Conservation (phyloP, 2,113 vertebrate genomes). For the Marcusenius ussheri region DNA sequence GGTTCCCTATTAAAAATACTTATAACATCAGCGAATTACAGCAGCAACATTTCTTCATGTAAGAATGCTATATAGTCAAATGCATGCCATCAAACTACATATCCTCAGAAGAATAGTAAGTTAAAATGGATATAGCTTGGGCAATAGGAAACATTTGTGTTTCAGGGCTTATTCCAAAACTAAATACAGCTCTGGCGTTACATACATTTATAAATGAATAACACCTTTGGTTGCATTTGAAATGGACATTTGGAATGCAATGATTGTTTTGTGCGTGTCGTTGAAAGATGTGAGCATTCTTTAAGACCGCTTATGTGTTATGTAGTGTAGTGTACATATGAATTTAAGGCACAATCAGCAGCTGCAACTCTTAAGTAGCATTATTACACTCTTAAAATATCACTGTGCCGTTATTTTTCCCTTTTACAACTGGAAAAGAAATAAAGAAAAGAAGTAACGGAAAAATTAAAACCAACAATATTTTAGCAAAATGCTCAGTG, state of each 20-base stretch:
- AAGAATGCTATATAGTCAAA: neutral
- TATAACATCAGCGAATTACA: neutral
- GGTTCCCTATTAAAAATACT: neutral
- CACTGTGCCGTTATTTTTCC: neutral
- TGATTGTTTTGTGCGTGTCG: neutral
- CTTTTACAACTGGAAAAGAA: neutral
- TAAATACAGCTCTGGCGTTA: neutral
- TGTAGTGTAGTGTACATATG: neutral
- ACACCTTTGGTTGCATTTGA: neutral
- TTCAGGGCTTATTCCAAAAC: neutral
- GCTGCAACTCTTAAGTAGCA: neutral
- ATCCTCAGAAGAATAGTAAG: neutral
- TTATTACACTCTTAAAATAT: neutral
- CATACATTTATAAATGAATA: neutral
- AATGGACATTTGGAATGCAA: neutral
- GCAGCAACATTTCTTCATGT: neutral
- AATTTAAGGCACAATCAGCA: conserved; percentile 14
- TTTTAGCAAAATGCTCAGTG: neutral
- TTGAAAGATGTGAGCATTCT: neutral
- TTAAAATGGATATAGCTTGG: neutral
- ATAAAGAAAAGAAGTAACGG: neutral
- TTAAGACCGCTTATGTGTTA: neutral
- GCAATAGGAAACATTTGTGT: neutral
- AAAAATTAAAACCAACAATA: neutral
- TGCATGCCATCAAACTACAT: neutral